phyloP scores from a whole-genome alignment of 2,797 vertebrate species.

The Anas georgica region DNA sequence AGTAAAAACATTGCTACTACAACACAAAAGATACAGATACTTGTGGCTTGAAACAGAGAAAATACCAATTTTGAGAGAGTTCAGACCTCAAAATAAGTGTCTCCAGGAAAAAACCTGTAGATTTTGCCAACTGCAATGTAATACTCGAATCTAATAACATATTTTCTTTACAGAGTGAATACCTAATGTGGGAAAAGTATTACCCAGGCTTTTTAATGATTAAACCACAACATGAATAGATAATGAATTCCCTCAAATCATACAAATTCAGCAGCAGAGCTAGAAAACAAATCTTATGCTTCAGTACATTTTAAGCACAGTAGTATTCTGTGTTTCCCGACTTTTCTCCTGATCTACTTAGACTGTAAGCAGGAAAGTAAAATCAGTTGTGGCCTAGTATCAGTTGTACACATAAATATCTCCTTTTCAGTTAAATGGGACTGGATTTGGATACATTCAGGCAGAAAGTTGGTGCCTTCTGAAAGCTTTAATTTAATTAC shows the following conservation, averaged over 20 bases:
- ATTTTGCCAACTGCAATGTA: background rate
- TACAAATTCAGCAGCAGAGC: background rate
- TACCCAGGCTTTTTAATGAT: background rate
- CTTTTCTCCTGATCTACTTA: rapidly evolving
- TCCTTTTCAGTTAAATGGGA: rapidly evolving
- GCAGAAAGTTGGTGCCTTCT: background rate
- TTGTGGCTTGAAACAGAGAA: background rate
- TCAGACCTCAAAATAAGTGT: background rate
- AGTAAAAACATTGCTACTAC: background rate
- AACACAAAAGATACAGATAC: background rate
- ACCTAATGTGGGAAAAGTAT: background rate
- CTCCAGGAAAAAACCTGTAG: background rate
- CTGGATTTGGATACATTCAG: background rate
- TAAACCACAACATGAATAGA: rapidly evolving
- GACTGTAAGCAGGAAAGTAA: background rate
- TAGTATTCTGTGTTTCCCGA: background rate
- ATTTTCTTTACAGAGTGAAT: background rate
- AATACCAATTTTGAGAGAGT: background rate
- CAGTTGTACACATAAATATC: background rate
- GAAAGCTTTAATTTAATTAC: background rate
- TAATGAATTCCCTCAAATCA: background rate
- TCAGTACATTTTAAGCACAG: background rate
- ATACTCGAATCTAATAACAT: background rate
- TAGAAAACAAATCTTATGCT: background rate
- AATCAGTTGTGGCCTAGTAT: background rate